Evolutionary conservation across 2,113 vertebrate genomes (phyloP).

Genomic region (Microcebus jonahi): DNA sequence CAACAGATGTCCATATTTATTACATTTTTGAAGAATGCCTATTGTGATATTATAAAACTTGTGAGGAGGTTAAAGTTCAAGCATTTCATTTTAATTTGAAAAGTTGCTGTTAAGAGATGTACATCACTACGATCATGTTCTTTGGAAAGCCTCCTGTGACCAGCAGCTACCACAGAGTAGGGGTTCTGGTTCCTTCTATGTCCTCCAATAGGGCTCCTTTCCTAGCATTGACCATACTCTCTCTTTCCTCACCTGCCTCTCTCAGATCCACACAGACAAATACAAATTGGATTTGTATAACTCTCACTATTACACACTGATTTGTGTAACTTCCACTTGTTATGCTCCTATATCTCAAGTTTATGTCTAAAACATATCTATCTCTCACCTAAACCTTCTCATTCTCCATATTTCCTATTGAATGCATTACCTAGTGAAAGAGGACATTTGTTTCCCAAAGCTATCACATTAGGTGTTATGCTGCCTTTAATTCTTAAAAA

Average conservation of each 20-base stretch:
- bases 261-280: background rate
- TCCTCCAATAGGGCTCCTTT: background rate
- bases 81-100: background rate
- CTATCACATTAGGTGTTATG: background rate
- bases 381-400: background rate
- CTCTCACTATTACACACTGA: background rate
- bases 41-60: constrained; percentile 23
- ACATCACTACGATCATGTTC: background rate
- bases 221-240: background rate
- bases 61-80: background rate
- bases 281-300: background rate
- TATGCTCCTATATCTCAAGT: background rate
- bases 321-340: background rate
- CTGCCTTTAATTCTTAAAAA: background rate
- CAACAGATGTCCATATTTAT: constrained; percentile 17
- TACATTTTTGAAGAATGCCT: background rate
- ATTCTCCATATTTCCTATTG: background rate
- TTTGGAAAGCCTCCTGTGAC: background rate
- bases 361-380: background rate
- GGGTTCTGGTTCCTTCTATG: fast-evolving
- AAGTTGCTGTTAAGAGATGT: background rate
- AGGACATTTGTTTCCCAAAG: background rate
- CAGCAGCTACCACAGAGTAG: background rate
- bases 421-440: background rate
- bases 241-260: background rate